Base-by-base conservation (phyloP, 2,888 invertebrate genomes). In the Agelastica alni region DNA sequence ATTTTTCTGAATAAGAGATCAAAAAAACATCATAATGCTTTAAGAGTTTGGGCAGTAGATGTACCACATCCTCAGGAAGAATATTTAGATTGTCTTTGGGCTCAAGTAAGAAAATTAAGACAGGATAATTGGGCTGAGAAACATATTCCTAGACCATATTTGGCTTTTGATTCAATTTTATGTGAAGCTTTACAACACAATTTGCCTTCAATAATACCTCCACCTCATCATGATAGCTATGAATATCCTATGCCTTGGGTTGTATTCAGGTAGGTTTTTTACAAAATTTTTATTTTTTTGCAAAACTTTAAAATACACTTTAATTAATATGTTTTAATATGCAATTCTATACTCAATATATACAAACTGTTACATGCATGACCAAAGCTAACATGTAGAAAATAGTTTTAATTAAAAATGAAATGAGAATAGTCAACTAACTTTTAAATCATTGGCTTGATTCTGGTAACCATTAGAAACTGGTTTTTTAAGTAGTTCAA, bases 51-150 rank as follows among this genome's bases (percentile, higher is more conserved):
- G 96, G 87, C 91, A 0, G 86, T 89, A n/a, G 95, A 96, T 70
- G 85, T 87, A 1, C 96, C 96, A 14, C 97, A 97, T 79, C 90
- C 96, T 0, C 98, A 99, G 74, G 96, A 97, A 75, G 91, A 91
- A 81, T 98, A 98, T 75, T 79, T 99, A 58, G 98, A 99, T 72
- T 96, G 96, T 70, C 81, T 99, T 7, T 98, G 97, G 96, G 91
- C 94, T 4, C 94, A 95, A 77, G 87, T 96, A 41, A 86, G 91
- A 61, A 96, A 96, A 73, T 78, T 99, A 32, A 85, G 91, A 20
- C 89, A 90, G 70, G 96, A 96, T 69, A 94, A 94, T 76, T 99
- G 98, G 98, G 89, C 91, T 18, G 97, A 98, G 73, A 95, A 95
- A 72, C 96, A 96, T 75, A 96, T 98, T 69, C 88, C 91, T 0